Evolutionary conservation across 2,797 vertebrate genomes (phyloP).

Genomic region (Synaphobranchus kaupii): DNA sequence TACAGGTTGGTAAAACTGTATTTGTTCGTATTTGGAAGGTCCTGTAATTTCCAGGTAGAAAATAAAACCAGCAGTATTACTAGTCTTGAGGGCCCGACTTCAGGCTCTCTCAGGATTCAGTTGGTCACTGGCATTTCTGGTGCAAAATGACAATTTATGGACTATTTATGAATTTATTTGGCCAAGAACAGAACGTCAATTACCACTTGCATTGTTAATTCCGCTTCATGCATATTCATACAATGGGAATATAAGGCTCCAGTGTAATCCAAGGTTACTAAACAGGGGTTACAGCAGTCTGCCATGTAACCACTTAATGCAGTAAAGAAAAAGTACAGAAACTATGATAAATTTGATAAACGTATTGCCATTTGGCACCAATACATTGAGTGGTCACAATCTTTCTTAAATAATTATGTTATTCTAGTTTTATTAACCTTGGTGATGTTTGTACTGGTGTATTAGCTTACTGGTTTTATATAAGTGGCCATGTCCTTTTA

Average conservation of each 20-base stretch:
- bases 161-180: background rate
- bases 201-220: background rate
- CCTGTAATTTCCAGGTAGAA: background rate
- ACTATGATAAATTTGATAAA: background rate
- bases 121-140: background rate
- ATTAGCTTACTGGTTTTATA: background rate
- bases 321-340: background rate
- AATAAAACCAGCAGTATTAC: background rate
- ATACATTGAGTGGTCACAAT: background rate
- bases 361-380: background rate
- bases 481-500: background rate
- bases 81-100: too few species aligned
- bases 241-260: background rate
- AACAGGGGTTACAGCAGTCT: background rate
- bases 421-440: background rate
- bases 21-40: too few species aligned
- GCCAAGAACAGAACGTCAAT: background rate
- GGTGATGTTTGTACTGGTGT: background rate
- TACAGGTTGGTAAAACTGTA: too few species aligned
- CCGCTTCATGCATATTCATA: background rate
- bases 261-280: background rate
- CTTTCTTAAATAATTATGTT: background rate
- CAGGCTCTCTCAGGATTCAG: background rate
- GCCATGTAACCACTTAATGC: background rate
- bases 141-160: background rate